Evolutionary conservation across 2,797 vertebrate species (phyloP).

Genomic region (Vultur gryphus): DNA sequence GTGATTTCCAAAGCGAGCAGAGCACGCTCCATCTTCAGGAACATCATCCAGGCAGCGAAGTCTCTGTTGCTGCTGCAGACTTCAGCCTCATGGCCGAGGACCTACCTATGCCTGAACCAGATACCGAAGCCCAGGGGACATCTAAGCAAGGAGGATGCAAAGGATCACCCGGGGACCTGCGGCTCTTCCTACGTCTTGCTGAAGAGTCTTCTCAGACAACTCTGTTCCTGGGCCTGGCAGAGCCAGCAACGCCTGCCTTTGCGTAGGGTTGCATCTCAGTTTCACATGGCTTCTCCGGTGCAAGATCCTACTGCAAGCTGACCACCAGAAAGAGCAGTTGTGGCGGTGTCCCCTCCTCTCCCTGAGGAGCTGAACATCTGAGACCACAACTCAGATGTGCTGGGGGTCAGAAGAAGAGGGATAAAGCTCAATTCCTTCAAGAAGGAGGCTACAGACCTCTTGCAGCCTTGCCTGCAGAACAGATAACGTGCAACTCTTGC

Average conservation of each 20-base stretch:
- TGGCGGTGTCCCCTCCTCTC: neutral
- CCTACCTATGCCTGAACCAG: neutral
- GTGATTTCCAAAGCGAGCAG: neutral
- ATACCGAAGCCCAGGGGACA: neutral
- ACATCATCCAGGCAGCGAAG: neutral
- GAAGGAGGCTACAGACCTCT: neutral
- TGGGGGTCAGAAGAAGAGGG: no score
- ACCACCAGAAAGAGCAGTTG: neutral
- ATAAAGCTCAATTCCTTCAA: neutral
- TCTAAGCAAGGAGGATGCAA: neutral
- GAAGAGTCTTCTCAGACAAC: no score
- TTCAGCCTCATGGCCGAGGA: neutral
- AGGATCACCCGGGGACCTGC: neutral
- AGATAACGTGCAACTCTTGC: fast-evolving
- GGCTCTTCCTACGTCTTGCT: neutral
- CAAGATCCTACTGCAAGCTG: neutral
- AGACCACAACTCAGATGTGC: neutral
- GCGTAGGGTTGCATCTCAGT: neutral
- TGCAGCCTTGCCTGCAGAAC: neutral
- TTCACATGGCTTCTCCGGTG: neutral
- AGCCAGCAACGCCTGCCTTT: neutral
- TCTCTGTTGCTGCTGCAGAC: neutral
- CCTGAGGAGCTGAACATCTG: neutral
- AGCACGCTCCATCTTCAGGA: neutral
- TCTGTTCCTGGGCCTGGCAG: neutral